Percentiles rank a stretch among this genome's conserved stretches.
Conservation (phyloP, 2,797 vertebrate genomes). For the Neosalanx taihuensis region DNA sequence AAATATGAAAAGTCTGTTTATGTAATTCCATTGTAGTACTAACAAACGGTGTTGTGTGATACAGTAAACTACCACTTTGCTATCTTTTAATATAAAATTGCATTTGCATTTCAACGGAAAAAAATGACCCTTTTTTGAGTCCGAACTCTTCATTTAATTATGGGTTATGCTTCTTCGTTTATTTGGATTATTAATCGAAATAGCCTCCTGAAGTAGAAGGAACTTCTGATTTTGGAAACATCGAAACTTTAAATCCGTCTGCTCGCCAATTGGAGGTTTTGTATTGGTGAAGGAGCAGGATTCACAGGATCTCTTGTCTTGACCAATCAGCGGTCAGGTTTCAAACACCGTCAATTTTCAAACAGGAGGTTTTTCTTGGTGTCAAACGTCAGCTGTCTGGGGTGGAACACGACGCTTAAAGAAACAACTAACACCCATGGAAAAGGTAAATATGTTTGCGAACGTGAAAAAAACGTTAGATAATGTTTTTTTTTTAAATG, state of each 20-base stretch:
- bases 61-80: slow-evolving; percentile 79
- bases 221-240: no score
- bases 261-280: not conserved
- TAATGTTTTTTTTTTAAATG: no score
- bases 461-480: no score
- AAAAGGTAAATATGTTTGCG: not conserved
- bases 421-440: no score
- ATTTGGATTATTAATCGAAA: no score
- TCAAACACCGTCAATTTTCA: not conserved
- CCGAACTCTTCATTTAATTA: not conserved
- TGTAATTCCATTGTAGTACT: slow-evolving; percentile 82
- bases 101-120: slow-evolving; percentile 59
- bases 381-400: not conserved
- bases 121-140: slow-evolving; percentile 17
- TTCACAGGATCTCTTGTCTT: not conserved
- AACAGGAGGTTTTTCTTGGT: not conserved
- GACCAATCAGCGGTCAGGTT: not conserved
- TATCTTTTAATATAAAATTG: slow-evolving; percentile 85
- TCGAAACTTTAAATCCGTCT: not conserved
- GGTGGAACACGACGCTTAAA: not conserved
- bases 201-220: no score
- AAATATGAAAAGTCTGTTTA: slow-evolving; percentile 81
- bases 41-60: slow-evolving; percentile 81
- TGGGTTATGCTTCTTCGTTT: no score
- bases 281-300: not conserved